Base-by-base conservation (phyloP, 1,140 invertebrate genomes). In the Cylas formicarius region DNA sequence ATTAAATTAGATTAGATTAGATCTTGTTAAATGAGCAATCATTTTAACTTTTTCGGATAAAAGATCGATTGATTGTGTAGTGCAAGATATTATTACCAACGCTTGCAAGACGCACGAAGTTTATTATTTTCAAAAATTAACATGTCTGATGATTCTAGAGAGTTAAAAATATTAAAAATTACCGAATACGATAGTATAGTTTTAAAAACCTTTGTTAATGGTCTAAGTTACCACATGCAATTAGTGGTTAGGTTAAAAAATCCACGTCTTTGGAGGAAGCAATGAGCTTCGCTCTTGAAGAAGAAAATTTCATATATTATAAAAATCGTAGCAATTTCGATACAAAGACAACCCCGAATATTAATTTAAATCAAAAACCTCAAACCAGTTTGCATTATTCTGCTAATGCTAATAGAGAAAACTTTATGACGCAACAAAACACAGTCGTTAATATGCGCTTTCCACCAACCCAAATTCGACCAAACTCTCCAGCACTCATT, bases 41-140 rank as follows among this genome's bases (percentile, higher is more conserved):
- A 46, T 16, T 27, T 8, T 29, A 8, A 51, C 34, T 11, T 51
- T 51, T 35, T 24, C 27, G 5, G 48, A 51, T 35, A 38, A 54
- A 39, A 29, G 48, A 43, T 40, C 28, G 19, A 10, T 51, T 29
- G 52, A 54, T 39, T 54, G 52, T 26, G 18, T 54, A n/a, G 34
- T 35, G 36, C 48, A 50, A 39, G 52, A 51, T 24, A 21, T 51
- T 11, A 47, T 54, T 8, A 35, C 39, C 4, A 10, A 9, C 27
- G 43, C 26, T 10, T 50, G 14, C 48, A 50, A 50, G 28, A 38
- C 34, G 18, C 26, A 9, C n/a, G 47, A 2, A 49, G 47, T 44
- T 14, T 44, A 13, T 26, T 48, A 20, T 43, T 19, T 33, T 40
- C 42, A 2, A 44, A 44, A 36, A 6, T 29, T 29, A 49, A 45